Evolutionary conservation across 2,113 vertebrate genomes (phyloP), one percentile per base, ranked within the genome.

Genomic region (Hystrix brachyura): DNA sequence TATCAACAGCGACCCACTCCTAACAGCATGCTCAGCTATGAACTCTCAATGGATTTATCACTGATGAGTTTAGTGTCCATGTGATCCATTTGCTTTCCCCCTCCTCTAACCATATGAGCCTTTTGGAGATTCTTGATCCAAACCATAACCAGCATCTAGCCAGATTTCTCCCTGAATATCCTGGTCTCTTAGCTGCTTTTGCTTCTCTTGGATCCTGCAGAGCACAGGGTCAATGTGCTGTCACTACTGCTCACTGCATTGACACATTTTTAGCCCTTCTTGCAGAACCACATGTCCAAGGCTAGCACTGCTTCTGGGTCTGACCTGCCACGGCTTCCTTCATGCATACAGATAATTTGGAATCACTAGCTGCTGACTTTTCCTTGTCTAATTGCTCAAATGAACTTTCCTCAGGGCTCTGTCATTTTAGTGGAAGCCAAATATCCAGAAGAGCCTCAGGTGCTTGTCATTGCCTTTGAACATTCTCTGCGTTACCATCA

Each of bases 241-340:
- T 46, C 38, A 0, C 23, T 21, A 9, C n/a, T 8, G 1, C 18
- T 21, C 11, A 3, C 51, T 17, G 3, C 14, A 0, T 3, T 5
- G 53, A 27, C 7, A 23, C 10, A 5, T 14, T 27, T 6, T 32
- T 34, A 43, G 25, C 19, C 38, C 18, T 23, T 17, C 55, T 43
- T 78, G 21, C 6, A 4, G 72, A 85, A 25, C 18, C 80, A 34
- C 59, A 27, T 59, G 8, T 59, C 17, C 23, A 25, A 38, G 43
- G 85, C 29, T 62, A 4, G 5, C 27, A 8, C n/a, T 13, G 43
- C 80, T 38, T 43, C 81, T 27, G 84, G 67, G 64, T 23, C 55
- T 8, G 46, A 51, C 29, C 62, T 59, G 43, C 81, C 48, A 1
- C 9, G 12, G n/a, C 57, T 34, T 34, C 87, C 65, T 43, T 55